Base-by-base conservation (phyloP, 2,888 invertebrate genomes). In the Plutella xylostella region DNA sequence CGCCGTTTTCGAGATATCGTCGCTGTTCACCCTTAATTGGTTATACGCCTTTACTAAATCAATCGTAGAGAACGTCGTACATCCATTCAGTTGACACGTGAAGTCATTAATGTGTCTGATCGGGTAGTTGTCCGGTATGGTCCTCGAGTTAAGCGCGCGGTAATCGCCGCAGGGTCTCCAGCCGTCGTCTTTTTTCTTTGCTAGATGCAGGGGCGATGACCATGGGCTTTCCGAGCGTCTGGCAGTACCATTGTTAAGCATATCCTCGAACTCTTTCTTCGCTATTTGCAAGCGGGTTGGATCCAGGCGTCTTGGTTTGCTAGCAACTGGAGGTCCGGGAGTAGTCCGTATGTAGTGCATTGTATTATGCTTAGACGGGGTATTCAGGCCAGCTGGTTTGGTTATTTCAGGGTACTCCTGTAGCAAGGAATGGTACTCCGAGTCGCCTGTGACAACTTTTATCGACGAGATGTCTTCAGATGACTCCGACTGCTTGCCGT, bases 141-240 rank as follows among this genome's bases (percentile, higher is more conserved):
- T 40, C 12, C 40, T 7, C 25, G 40, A n/a, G 18, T 40, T 40
- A 3, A 40, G 25, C 22, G n/a, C 7, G 1, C 64, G 41, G 43
- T 56, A 66, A 35, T 68, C 62, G 0, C 61, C 60, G 48, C 64
- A 61, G 1, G 55, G 54, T 6, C 60, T 30, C 55, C 57, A 57
- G 5, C 47, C 43, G 12, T 49, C 50, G 9, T 39, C 37, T 37
- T 51, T 49, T 60, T 64, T 28, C 12, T 54, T 52, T 6, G 53
- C 57, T 48, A 60, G 38, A 43, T 59, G 58, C 0, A 63, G 48
- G 6, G 55, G 58, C 7, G 48, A 51, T n/a, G 60, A 45, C 60
- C 58, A 62, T 7, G 50, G 47, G 34, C 54, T 51, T 6, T 41
- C 17, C 25, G 50, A 46, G 9, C 14, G 14, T 34, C 34, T 34